Conservation (phyloP, 2,888 invertebrate genomes). For the Marasmarcha lunaedactyla region DNA sequence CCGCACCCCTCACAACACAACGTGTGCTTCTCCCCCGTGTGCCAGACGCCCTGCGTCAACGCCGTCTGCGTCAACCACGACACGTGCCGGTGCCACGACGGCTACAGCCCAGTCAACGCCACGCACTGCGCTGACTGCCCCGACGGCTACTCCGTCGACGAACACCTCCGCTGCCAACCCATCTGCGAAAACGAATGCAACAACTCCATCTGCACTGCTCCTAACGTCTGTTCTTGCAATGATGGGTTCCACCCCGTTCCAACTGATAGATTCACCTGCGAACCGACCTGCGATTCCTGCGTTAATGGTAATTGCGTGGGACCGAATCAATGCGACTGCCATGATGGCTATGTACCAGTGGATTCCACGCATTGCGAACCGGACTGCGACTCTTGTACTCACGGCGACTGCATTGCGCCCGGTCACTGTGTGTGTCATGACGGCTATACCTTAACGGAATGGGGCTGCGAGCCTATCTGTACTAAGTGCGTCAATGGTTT, state of each 20-base stretch:
- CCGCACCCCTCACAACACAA: slow-evolving; percentile 34
- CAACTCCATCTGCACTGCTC: slow-evolving; percentile 5
- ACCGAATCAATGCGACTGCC: slow-evolving; percentile 30
- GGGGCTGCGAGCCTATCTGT: background rate
- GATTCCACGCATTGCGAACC: slow-evolving; percentile 1
- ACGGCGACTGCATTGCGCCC: slow-evolving; percentile 24
- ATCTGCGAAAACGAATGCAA: slow-evolving; percentile 1
- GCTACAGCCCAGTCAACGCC: slow-evolving; percentile 29
- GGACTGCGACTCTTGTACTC: slow-evolving; percentile 13
- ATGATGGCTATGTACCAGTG: slow-evolving; percentile 17
- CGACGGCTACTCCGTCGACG: slow-evolving; percentile 21
- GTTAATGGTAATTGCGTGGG: slow-evolving; percentile 24
- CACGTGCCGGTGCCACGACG: slow-evolving; percentile 34
- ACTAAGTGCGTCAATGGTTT: background rate
- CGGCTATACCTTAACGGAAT: slow-evolving; percentile 12
- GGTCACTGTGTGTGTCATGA: slow-evolving; percentile 21
- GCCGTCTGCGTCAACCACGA: slow-evolving; percentile 35
- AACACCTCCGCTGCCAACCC: slow-evolving; percentile 2
- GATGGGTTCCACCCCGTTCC: background rate
- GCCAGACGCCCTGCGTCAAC: slow-evolving; percentile 38
- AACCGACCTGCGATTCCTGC: slow-evolving; percentile 8
- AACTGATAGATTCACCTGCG: slow-evolving; percentile 3
- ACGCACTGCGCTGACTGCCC: slow-evolving; percentile 37
- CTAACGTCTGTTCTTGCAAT: slow-evolving; percentile 6
- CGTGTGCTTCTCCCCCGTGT: slow-evolving; percentile 33